Evolutionary conservation across 2,888 invertebrate genomes (phyloP), one percentile per base, ranked within the genome.

Genomic region (Cerastis leucographa): DNA sequence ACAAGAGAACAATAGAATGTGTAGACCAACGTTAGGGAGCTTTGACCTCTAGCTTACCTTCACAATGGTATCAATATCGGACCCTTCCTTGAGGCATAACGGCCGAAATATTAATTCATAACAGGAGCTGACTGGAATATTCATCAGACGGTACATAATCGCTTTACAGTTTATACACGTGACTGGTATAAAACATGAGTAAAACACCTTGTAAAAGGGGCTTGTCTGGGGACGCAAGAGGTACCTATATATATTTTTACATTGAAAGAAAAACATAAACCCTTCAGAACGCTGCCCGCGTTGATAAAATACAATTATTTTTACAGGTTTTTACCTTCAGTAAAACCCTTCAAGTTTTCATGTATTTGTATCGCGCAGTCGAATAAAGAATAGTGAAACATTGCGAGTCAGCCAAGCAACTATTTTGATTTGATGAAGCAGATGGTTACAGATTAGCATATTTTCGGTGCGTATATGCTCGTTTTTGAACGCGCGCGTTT

Each of bases 1-100:
- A 80, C 22, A 29, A 56, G 56, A 51, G 25, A 80, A 80, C 74
- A 78, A 78, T 65, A 65, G 14, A 25, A 59, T 65, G 14, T 49
- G 22, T 17, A 35, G 49, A 56, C 35, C 25, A n/a, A 29, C 17
- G 25, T 2, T 22, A 40, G 19, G 11, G 29, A 35, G 25, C 2
- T 44, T 25, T 25, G 35, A 78, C 76, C 76, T 49, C 49, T 46
- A 2, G 42, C 35, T n/a, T 59, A 51, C 59, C 25, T 51, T 51
- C 35, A 25, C 22, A 66, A 44, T 8, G 17, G 25, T 74, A 66
- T 59, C 49, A 65, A 51, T 51, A 59, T 35, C 74, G 2, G 22
- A 73, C 81, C 80, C 46, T 80, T 17, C 42, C 22, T 65, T 54
- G 22, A 78, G 51, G n/a, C 44, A 9, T 19, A n/a, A 11, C 46